Base-by-base conservation (phyloP, 2,888 invertebrate genomes). In the Orthosia gothica region DNA sequence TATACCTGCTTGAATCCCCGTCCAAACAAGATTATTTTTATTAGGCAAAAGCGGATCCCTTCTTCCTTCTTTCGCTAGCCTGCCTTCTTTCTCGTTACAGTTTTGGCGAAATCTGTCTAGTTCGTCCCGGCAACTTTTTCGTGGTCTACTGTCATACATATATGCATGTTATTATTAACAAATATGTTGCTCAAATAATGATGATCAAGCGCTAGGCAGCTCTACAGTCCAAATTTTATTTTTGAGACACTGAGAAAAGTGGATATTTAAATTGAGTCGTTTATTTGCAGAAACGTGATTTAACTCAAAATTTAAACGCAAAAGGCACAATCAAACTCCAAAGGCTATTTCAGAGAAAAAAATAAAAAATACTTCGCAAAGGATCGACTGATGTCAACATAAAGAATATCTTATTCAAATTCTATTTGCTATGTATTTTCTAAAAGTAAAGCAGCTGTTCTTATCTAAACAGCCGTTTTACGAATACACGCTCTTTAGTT, bases 381-480 rank as follows among this genome's bases (percentile, higher is more conserved):
- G n/a, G n/a, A 63, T 52, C 50, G 5, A 47, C 32, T 70, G 54
- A 76, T 61, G 63, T 67, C 70, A 59, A 64, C 58, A 64, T 18
- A 71, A 82, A 68, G 50, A 71, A 70, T 70, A 67, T 40, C 15
- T 67, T 52, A 80, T 82, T 77, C 52, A 68, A 77, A 82, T 82
- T 70, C 55, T 47, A 75, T 69, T 75, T 79, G 49, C 49, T 49
- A 65, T 65, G 12, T 81, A 59, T 64, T 80, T 67, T 77, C 47
- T 13, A 62, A 80, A 76, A 70, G 62, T 63, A 63, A 63, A 69
- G 23, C 61, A 81, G 61, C 76, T 81, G 70, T 64, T 82, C 13
- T 49, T 66, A 20, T 76, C 50, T 76, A 20, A 70, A 49, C 55
- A 58, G 15, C 40, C 45, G 49, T 67, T 64, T 67, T 23, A 70